A percentile compares a stretch with the other conserved stretches of the same genome.
phyloP scores from a whole-genome alignment of 30 jellyfish, hydroid and myxozoan genomes.

The Pelagia noctiluca region DNA sequence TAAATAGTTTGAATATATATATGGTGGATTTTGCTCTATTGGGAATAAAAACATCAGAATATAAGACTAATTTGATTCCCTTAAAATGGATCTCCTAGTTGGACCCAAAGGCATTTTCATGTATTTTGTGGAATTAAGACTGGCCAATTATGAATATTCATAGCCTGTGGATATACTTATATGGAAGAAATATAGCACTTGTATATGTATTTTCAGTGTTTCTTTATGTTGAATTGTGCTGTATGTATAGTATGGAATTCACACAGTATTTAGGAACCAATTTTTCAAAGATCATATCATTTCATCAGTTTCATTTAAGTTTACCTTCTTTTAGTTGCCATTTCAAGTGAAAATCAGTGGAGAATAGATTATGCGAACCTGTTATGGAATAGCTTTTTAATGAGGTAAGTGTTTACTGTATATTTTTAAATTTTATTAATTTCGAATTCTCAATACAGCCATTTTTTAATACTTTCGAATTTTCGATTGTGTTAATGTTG shows the following conservation, averaged over 20 bases:
- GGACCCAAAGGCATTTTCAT: too few relatives aligned
- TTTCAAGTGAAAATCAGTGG: not conserved
- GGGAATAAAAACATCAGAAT: too few relatives aligned
- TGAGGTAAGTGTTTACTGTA: not conserved
- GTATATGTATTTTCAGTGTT: too few relatives aligned
- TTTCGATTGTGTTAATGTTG: not conserved
- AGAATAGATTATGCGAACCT: constrained; percentile 16
- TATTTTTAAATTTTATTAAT: not conserved
- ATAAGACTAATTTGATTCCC: too few relatives aligned
- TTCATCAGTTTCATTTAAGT: not conserved
- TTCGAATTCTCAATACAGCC: too few relatives aligned
- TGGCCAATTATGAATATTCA: too few relatives aligned
- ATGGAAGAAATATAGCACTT: too few relatives aligned
- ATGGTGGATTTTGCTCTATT: too few relatives aligned
- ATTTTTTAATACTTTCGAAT: not conserved
- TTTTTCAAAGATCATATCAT: not conserved
- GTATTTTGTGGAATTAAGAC: too few relatives aligned
- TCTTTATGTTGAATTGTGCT: not conserved
- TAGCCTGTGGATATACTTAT: too few relatives aligned
- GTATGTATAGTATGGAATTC: not conserved
- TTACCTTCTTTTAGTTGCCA: not conserved
- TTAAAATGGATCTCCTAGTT: too few relatives aligned
- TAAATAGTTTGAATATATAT: too few relatives aligned
- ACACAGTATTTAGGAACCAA: not conserved
- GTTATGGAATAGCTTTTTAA: constrained; percentile 12